Evolutionary conservation across 2,797 vertebrate genomes (phyloP).

Genomic region (Gallirallus australis): DNA sequence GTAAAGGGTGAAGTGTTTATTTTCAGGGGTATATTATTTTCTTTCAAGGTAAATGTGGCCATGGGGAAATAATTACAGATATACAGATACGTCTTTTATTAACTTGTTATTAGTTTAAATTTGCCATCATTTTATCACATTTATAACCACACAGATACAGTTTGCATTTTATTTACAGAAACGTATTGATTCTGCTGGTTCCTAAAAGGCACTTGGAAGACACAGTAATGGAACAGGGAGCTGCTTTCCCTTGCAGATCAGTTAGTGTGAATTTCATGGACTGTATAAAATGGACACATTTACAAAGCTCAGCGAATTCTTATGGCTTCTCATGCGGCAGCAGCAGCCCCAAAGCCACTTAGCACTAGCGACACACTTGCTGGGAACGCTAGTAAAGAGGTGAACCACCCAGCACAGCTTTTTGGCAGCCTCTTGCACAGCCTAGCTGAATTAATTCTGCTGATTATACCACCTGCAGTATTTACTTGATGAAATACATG

Average conservation of each 20-base stretch:
- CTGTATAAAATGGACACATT: conserved; percentile 67
- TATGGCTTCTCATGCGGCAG: conserved; percentile 60
- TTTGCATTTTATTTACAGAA: conserved; percentile 78
- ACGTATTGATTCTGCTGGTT: conserved; percentile 74
- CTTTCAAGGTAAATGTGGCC: conserved; percentile 14
- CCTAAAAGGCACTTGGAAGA: conserved; percentile 77
- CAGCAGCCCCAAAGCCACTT: conserved; percentile 47
- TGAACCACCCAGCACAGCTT: conserved; percentile 55
- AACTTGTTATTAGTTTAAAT: conserved; percentile 70
- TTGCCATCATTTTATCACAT: conserved; percentile 66
- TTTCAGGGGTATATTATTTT: conserved; percentile 9
- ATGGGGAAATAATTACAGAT: conserved; percentile 17
- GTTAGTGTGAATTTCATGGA: conserved; percentile 78
- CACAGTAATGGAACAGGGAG: conserved; percentile 58
- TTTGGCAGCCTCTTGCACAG: conserved; percentile 69
- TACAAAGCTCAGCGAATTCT: conserved; percentile 76
- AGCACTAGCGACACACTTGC: conserved; percentile 69
- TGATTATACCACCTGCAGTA: conserved; percentile 73
- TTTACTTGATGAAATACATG: conserved; percentile 65
- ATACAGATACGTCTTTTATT: not conserved
- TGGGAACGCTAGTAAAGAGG: conserved; percentile 55
- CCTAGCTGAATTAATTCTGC: conserved; percentile 74
- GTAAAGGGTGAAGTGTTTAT: not conserved
- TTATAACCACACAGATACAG: conserved; percentile 61
- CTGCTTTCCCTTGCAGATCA: conserved; percentile 69